Conservation (phyloP, 2,888 invertebrate species). For the Philereme transversata region DNA sequence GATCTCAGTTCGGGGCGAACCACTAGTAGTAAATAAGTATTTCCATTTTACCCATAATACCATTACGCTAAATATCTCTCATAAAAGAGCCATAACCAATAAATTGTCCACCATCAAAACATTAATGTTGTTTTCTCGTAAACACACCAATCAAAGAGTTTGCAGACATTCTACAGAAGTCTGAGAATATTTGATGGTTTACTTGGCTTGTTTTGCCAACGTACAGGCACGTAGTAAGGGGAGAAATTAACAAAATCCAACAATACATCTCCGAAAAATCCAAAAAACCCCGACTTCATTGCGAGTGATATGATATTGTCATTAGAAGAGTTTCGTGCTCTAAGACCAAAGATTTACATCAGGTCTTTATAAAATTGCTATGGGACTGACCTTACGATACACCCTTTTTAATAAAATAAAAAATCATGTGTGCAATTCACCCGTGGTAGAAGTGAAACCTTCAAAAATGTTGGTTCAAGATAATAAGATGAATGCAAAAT, state of each 20-base stretch:
- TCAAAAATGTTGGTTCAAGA: too few relatives aligned
- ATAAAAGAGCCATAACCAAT: conserved; percentile 17
- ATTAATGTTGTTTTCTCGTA: conserved; percentile 24
- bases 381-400: too few relatives aligned
- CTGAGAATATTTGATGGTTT: conserved; percentile 22
- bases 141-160: conserved; percentile 28
- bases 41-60: background rate
- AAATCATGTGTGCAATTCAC: too few relatives aligned
- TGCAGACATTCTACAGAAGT: conserved; percentile 19
- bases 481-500: too few relatives aligned
- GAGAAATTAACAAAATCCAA: background rate
- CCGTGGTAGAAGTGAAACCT: too few relatives aligned
- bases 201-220: conserved; percentile 24
- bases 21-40: too few relatives aligned
- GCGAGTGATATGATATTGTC: too few relatives aligned
- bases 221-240: conserved; percentile 11
- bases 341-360: too few relatives aligned
- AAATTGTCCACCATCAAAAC: conserved; percentile 21
- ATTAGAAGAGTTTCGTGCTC: too few relatives aligned
- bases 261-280: background rate
- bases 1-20: too few relatives aligned
- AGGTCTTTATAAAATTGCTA: too few relatives aligned
- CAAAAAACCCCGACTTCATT: background rate
- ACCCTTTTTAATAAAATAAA: too few relatives aligned
- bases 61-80: conserved; percentile 11